phyloP scores from a whole-genome alignment of 2,797 vertebrate species.

The Platyrinchus mystaceus region DNA sequence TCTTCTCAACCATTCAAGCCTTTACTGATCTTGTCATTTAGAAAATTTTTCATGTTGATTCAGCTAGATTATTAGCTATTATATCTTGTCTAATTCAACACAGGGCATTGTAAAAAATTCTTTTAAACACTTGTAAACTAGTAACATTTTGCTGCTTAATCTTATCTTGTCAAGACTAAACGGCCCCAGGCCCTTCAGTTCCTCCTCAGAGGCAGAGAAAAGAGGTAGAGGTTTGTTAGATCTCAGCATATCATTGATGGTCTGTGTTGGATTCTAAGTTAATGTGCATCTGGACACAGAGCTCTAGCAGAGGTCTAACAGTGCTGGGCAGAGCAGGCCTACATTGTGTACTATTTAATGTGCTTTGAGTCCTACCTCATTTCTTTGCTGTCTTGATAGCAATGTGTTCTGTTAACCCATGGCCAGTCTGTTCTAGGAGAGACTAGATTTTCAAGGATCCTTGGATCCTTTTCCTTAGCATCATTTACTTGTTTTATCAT shows the following conservation, averaged over 20 bases:
- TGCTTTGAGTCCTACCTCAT: not conserved
- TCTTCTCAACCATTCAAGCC: not conserved
- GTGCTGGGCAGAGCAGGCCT: not conserved
- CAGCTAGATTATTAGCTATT: not conserved
- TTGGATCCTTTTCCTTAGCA: not conserved
- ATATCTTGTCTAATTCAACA: not conserved
- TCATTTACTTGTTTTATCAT: not conserved
- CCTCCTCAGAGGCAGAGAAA: not conserved
- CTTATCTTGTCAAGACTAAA: not conserved
- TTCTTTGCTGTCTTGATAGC: not conserved
- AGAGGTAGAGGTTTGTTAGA: not conserved
- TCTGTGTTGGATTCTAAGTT: not conserved
- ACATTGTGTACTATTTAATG: not conserved
- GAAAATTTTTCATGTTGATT: not conserved
- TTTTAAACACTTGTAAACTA: not conserved
- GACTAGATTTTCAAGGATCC: not conserved
- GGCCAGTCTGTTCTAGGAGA: not conserved
- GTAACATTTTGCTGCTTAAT: not conserved
- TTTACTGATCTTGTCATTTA: not conserved
- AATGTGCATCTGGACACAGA: not conserved
- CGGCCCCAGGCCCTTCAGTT: not conserved
- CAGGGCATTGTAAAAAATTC: fast-evolving
- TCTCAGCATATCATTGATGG: not conserved
- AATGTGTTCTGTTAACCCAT: not conserved
- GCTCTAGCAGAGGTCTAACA: not conserved